Conservation (phyloP, 2,888 invertebrate genomes). For the Andrena minutula region DNA sequence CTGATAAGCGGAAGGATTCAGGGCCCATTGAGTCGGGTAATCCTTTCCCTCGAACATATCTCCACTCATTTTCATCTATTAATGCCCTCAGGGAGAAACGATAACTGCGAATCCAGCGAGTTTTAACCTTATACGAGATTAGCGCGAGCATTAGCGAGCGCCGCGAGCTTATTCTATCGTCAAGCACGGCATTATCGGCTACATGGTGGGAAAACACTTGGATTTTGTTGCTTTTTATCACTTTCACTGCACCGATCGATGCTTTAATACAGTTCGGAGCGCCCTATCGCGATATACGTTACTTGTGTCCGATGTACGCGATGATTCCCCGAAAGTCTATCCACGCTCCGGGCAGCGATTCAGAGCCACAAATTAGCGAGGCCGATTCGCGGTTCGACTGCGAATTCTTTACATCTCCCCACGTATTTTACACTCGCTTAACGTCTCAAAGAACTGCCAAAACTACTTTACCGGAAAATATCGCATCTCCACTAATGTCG, state of each 20-base stretch:
- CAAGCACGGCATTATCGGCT: constrained; percentile 13
- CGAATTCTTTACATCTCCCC: constrained; percentile 25
- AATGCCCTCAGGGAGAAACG: constrained; percentile 35
- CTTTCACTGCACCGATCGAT: constrained; percentile 62
- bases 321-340: constrained; percentile 18
- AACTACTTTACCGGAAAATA: constrained; percentile 57
- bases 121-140: constrained; percentile 48
- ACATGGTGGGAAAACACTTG: constrained; percentile 37
- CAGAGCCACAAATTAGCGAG: constrained; percentile 1
- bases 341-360: constrained; percentile 26
- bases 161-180: constrained; percentile 27
- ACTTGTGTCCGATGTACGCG: constrained; percentile 33
- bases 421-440: not conserved
- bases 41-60: constrained; percentile 87
- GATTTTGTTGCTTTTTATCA: constrained; percentile 33
- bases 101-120: constrained; percentile 37
- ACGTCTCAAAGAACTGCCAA: constrained; percentile 21
- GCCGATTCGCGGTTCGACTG: not conserved
- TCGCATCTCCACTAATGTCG: constrained; percentile 49
- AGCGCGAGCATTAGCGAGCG: constrained; percentile 35
- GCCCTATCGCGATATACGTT: constrained; percentile 46
- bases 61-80: constrained; percentile 79
- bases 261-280: constrained; percentile 56
- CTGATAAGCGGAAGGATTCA: constrained; percentile 93
- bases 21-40: constrained; percentile 92